These are phyloP conservation scores for Bombylius major DNA, from an alignment of 2,888 invertebrate genomes.

Conservation along the genomic window DNA sequence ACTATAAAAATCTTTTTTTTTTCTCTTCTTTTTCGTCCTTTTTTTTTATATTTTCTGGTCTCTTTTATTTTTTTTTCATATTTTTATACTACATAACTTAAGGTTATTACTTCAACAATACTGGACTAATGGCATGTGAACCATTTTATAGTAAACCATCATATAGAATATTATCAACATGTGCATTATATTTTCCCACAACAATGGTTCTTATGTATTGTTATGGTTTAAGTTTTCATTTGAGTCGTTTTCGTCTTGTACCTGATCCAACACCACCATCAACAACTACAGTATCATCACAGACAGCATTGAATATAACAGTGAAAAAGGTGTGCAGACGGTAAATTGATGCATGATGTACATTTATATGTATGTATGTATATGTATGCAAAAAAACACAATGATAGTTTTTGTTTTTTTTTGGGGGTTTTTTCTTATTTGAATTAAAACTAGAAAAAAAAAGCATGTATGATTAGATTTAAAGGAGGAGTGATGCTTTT, in stretches of 20 bases:
- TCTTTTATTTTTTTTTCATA: neutral
- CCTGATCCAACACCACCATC: conserved; percentile 32
- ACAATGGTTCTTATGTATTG: conserved; percentile 88
- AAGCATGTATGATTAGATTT: no score
- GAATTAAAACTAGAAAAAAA: no score
- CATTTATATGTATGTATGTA: no score
- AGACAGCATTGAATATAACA: conserved; percentile 16
- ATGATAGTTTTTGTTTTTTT: no score
- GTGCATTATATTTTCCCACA: conserved; percentile 80
- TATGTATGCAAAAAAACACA: no score
- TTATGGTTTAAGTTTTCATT: conserved; percentile 80
- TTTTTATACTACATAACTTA: conserved; percentile 1
- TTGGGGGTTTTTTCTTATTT: no score
- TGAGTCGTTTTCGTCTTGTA: conserved; percentile 58
- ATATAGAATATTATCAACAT: conserved; percentile 68
- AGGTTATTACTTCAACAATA: conserved; percentile 79
- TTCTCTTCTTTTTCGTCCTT: no score
- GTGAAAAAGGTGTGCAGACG: conserved; percentile 14
- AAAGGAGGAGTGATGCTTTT: no score
- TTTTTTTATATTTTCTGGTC: no score
- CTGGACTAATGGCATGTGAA: conserved; percentile 76
- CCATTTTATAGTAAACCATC: conserved; percentile 67
- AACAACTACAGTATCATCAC: conserved; percentile 31
- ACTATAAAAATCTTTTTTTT: no score
- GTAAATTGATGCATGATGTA: no score